Evolutionary conservation across 92 coral and sea anemone genomes (phyloP), one percentile per base, ranked within the genome.

Genomic region (Siderastrea siderea): DNA sequence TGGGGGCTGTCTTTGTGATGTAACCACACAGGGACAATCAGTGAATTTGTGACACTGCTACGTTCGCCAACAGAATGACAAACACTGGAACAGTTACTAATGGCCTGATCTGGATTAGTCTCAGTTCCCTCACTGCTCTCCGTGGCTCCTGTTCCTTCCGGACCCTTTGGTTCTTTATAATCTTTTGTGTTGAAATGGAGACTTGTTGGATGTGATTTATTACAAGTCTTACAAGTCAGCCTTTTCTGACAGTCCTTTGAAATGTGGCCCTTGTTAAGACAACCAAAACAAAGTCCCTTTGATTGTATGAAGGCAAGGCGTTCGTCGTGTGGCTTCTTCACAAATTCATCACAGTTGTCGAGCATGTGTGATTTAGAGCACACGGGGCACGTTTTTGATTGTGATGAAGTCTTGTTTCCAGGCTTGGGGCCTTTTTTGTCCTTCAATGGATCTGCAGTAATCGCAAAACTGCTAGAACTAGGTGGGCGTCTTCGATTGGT

Each of bases 231-330:
- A 44, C 92, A 93, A 47, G 68, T 93, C 5, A 89, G 72, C 45
- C 84, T 83, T 3, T 51, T 47, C 46, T 79, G 75, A 54, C 89
- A 90, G 61, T 81, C 72, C 69, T 54, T 85, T 3, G 95, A 89
- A n/a, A 89, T 67, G 62, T 92, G 95, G 1, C 93, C 93, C 10
- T 45, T 15, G 14, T 77, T 70, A 15, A 92, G 60, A 62, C 93
- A 85, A 14, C 86, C 86, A 74, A 71, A 92, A 65, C 92, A 92
- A 74, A 59, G 63, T 6, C 63, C 63, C 11, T 6, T 12, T 59
- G 63, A 59, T 15, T 59, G 63, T 59, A 59, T 59, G 63, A 59
- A 10, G 5, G 89, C 83, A 5, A 48, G 55, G 48, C 82, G 47
- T 12, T 90, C 77, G 2, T 78, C 71, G 6, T 71, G 26, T 15